Conservation (phyloP, 2,888 invertebrate species). For the Drosophila tripunctata region DNA sequence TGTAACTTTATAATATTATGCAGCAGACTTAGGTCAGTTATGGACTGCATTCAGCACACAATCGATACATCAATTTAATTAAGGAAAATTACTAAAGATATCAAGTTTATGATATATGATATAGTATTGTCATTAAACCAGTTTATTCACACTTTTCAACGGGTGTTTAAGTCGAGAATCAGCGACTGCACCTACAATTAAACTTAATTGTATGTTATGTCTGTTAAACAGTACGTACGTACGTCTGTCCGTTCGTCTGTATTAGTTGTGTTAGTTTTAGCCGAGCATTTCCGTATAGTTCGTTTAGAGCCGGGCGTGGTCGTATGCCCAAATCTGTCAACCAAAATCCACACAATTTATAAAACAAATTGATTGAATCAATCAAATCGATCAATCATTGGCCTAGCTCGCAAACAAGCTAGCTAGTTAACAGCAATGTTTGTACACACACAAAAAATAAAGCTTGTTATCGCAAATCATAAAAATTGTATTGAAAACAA, state of each 20-base stretch:
- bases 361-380: background rate
- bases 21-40: conserved; percentile 10
- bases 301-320: conserved; percentile 30
- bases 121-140: conserved; percentile 51
- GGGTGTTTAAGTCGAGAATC: conserved; percentile 37
- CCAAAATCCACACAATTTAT: conserved; percentile 10
- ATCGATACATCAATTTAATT: conserved; percentile 54
- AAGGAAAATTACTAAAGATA: conserved; percentile 64
- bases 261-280: no score
- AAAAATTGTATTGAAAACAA: conserved; percentile 48
- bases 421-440: conserved; percentile 3
- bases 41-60: conserved; percentile 35
- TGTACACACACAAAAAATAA: conserved; percentile 32
- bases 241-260: background rate
- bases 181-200: conserved; percentile 56
- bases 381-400: conserved; percentile 11
- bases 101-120: background rate
- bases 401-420: background rate
- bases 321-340: conserved; percentile 7
- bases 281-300: conserved; percentile 49
- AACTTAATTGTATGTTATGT: conserved; percentile 49
- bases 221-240: background rate
- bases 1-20: background rate
- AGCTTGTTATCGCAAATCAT: conserved; percentile 3
- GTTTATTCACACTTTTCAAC: conserved; percentile 55